Evolutionary conservation across 1,140 invertebrate genomes (phyloP).

Genomic region (Bombyx mandarina): DNA sequence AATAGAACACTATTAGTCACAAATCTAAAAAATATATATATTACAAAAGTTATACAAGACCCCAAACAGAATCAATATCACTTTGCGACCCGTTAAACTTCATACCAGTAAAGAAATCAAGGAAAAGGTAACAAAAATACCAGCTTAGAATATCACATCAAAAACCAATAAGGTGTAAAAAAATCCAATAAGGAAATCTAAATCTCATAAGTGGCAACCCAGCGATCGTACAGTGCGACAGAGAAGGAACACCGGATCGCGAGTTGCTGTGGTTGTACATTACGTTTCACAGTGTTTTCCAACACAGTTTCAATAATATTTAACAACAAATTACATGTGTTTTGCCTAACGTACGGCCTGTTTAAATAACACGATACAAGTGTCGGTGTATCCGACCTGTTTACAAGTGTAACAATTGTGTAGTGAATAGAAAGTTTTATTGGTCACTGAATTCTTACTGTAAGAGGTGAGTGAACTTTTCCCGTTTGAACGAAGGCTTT

Average conservation of each 20-base stretch:
- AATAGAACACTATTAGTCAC: too few species aligned
- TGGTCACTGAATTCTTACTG: constrained; percentile 14
- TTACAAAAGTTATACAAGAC: too few species aligned
- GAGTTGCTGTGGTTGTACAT: constrained; percentile 34
- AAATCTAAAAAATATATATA: too few species aligned
- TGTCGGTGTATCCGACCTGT: constrained; percentile 6
- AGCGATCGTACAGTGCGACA: constrained; percentile 27
- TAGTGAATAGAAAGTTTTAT: constrained; percentile 22
- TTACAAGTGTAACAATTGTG: constrained; percentile 18
- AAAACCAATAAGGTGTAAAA: background rate
- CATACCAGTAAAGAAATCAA: too few species aligned
- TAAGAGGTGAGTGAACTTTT: constrained; percentile 46
- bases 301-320: constrained; percentile 31
- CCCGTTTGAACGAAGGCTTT: constrained; percentile 21
- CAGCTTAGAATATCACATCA: too few species aligned
- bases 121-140: too few species aligned
- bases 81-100: too few species aligned
- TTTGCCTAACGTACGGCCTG: constrained; percentile 22
- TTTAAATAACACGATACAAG: constrained; percentile 20
- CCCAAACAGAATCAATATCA: too few species aligned
- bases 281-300: constrained; percentile 29
- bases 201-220: constrained; percentile 32
- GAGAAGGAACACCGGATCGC: constrained; percentile 44
- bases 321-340: constrained; percentile 34
- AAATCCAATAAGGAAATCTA: constrained; percentile 10